Base-by-base conservation (phyloP, 2,888 invertebrate species). In the Ochlodes sylvanus region DNA sequence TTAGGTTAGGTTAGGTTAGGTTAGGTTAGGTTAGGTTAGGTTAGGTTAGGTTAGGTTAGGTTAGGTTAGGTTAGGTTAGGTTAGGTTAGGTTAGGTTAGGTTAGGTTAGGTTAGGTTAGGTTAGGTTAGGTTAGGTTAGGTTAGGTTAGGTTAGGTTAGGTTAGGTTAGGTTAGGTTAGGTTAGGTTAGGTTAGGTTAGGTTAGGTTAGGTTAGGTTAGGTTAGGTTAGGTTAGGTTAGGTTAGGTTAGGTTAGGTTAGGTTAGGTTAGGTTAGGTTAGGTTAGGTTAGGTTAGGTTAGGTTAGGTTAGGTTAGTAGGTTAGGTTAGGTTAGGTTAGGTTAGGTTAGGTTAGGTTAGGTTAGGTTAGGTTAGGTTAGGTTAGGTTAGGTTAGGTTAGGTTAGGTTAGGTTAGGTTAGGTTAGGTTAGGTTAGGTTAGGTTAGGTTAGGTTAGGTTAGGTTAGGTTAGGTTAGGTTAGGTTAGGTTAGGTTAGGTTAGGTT, bases 231-330 rank as follows among this genome's bases (percentile, higher is more conserved):
- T 68, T 69, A 70, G 71, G 73, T 73, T 73, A 71, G 73, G 74
- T 73, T 74, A 71, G 72, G 72, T 72, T 21, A 72, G 73, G 73
- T 73, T 73, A 72, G 73, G 73, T 73, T 72, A 71, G 67, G 74
- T 74, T 74, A 72, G 74, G 74, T 74, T 74, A 72, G 74, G 74
- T 74, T 74, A 71, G 73, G 74, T 74, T 74, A 72, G 68, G 74
- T 68, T 73, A 72, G 74, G 74, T 74, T 74, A 71, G 74, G 74
- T 74, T 74, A 72, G 74, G 74, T 74, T 74, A 72, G 74, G 74
- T 74, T 74, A 72, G 74, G 74, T 73, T 74, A 71, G 73, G 74
- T 74, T 74, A 72, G 74, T 74, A 72, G 74, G 74, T 74, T 74
- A 72, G 74, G 74, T 74, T 74, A 71, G 74, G 74, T 74, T 74